Evolutionary conservation across 2,888 invertebrate species (phyloP), one percentile per base, ranked within the genome.

Genomic region (Drosophila multiciliata): DNA sequence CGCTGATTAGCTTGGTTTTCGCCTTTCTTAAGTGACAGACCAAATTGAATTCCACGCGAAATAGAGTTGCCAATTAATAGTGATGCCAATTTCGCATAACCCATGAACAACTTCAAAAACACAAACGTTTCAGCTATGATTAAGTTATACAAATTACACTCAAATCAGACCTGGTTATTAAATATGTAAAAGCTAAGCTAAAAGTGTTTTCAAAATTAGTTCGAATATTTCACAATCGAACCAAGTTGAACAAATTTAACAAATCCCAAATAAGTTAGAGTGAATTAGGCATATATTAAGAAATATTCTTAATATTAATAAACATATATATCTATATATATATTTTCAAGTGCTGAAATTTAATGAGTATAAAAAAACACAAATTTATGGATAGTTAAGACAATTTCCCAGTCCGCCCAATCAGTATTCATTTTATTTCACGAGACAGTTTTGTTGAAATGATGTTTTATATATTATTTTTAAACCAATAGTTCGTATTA

Each of bases 401-500:
- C 23, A 17, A 17, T 26, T 11, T 17, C 26, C 26, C 26, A 11
- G 11, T 17, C 49, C 49, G 11, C 17, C 49, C 49, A 26, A 26
- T 26, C 26, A 50, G 15, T 29, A n/a, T 12, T 29, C 17, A 35
- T 33, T 23, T 8, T 26, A 8, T 45, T 45, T 45, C 45, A 23
- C 23, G 8, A 15, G 45, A 23, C 23, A 26, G 26, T 33, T n/a
- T n/a, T 50, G 40, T 78, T 78, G 52, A 75, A 71, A 62, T 70
- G n/a, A 55, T 49, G 54, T 66, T 66, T 53, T 66, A 71, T 82
- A 55, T 68, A 74, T 73, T n/a, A n/a, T 79, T 73, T 85, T 79
- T 72, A 75, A 87, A 79, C 87, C 87, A 75, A 66, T 65, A 71
- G 70, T 68, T 80, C 38, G 45, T 61, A 67, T 72, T 89, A 64